These are phyloP conservation scores for Planiliza haematocheilus DNA, from an alignment of 2,113 vertebrate genomes.

Conservation along the genomic window DNA sequence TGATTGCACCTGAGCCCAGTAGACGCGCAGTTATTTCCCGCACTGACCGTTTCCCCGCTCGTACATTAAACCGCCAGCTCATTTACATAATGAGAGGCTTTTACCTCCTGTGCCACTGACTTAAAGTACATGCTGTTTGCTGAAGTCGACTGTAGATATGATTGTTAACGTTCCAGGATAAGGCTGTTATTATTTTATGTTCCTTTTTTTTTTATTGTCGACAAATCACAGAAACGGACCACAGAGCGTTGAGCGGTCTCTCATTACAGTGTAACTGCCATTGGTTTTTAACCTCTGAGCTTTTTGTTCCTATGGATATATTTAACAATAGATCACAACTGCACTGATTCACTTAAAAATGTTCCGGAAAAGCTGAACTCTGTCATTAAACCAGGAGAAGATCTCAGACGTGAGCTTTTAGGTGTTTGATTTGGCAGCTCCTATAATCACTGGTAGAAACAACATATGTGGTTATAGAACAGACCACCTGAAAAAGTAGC, in stretches of 20 bases:
- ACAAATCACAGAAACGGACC: neutral
- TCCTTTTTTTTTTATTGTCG: neutral
- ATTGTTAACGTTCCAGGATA: slow-evolving; percentile 5
- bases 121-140: slow-evolving; percentile 9
- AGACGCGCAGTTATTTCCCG: slow-evolving; percentile 5
- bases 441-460: too few species aligned
- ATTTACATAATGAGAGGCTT: slow-evolving; percentile 19
- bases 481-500: too few species aligned
- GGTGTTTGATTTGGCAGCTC: too few species aligned
- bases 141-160: slow-evolving; percentile 11
- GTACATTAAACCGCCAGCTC: slow-evolving; percentile 4
- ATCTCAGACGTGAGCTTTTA: too few species aligned
- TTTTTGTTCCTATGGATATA: neutral
- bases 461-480: too few species aligned
- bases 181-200: neutral
- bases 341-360: neutral
- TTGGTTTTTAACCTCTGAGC: neutral
- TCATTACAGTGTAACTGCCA: neutral
- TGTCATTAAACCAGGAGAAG: neutral
- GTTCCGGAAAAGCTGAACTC: too few species aligned
- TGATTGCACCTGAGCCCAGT: slow-evolving; percentile 1
- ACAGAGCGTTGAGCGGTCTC: neutral
- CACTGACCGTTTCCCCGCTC: neutral
- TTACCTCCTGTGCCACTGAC: neutral
- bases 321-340: neutral